These are phyloP conservation scores for Trichoplusia ni DNA, from an alignment of 1,140 invertebrate genomes.

Conservation along the genomic window DNA sequence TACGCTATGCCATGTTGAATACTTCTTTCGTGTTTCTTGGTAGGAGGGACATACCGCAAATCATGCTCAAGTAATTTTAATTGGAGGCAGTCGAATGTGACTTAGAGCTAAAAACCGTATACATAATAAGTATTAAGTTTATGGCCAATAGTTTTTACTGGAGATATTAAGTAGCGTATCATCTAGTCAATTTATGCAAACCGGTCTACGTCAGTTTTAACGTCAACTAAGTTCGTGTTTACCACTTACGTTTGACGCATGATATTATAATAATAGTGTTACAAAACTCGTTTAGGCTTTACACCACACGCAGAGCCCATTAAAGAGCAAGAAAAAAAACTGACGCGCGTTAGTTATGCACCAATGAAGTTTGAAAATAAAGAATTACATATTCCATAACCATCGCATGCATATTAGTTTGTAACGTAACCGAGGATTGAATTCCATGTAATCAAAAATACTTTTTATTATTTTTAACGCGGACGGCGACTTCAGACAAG, in stretches of 20 bases:
- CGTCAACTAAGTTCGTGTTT: background rate
- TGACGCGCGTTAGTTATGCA: constrained; percentile 18
- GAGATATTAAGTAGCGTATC: background rate
- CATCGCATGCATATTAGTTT: background rate
- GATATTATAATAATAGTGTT: constrained; percentile 15
- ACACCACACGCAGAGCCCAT: constrained; percentile 11
- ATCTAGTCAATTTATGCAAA: background rate
- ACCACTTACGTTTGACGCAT: constrained; percentile 3
- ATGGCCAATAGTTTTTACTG: background rate
- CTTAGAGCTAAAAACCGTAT: background rate
- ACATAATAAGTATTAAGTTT: constrained; percentile 3
- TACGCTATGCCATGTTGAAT: constrained; percentile 12
- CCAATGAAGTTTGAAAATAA: constrained; percentile 22
- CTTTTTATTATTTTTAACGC: constrained; percentile 1
- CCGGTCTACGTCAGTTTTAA: constrained; percentile 1
- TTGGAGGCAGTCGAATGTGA: constrained; percentile 21
- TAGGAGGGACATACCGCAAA: constrained; percentile 7
- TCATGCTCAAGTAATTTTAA: constrained; percentile 12
- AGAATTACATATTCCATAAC: constrained; percentile 23
- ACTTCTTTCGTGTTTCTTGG: constrained; percentile 22
- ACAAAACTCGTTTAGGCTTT: constrained; percentile 16
- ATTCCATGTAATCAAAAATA: constrained; percentile 15
- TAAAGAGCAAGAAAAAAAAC: constrained; percentile 14
- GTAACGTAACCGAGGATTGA: constrained; percentile 5
- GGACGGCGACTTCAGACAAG: background rate